phyloP scores from a whole-genome alignment of 2,888 invertebrate species.

The Boloria selene region DNA sequence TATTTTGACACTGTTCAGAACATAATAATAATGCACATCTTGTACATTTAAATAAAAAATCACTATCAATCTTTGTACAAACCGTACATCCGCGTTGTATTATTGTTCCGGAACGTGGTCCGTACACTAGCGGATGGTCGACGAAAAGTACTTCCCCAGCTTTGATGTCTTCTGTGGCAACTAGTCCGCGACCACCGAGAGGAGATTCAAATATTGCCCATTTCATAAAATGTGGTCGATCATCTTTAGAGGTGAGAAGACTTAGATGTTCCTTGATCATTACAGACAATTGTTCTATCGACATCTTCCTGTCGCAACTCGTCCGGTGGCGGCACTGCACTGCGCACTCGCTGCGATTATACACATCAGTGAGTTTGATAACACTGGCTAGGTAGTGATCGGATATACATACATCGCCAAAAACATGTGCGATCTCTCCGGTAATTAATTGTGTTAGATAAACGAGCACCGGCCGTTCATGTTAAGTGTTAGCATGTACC shows the following conservation, averaged over 20 bases:
- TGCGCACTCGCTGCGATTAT: constrained; percentile 68
- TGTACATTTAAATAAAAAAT: constrained; percentile 77
- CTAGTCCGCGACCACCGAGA: constrained; percentile 87
- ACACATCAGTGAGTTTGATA: constrained; percentile 73
- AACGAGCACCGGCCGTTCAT: constrained; percentile 59
- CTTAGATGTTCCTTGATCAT: constrained; percentile 75
- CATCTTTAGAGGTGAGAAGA: constrained; percentile 53
- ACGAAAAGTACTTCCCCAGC: constrained; percentile 87
- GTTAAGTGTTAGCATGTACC: constrained; percentile 56
- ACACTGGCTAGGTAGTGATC: constrained; percentile 62
- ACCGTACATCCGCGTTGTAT: constrained; percentile 84
- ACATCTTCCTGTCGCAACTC: constrained; percentile 77
- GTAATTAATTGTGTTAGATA: constrained; percentile 62
- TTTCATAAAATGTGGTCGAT: constrained; percentile 56
- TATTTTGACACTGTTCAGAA: constrained; percentile 83
- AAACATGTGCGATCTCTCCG: constrained; percentile 63
- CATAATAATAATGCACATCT: constrained; percentile 88
- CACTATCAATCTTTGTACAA: constrained; percentile 80
- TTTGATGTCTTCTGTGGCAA: constrained; percentile 85
- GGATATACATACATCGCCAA: constrained; percentile 64
- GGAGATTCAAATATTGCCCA: constrained; percentile 85
- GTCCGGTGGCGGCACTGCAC: constrained; percentile 70
- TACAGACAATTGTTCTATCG: constrained; percentile 76
- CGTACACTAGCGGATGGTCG: constrained; percentile 86
- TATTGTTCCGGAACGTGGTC: constrained; percentile 83